Base-by-base conservation (phyloP, 2,113 vertebrate species). In the Spheniscus mendiculus region DNA sequence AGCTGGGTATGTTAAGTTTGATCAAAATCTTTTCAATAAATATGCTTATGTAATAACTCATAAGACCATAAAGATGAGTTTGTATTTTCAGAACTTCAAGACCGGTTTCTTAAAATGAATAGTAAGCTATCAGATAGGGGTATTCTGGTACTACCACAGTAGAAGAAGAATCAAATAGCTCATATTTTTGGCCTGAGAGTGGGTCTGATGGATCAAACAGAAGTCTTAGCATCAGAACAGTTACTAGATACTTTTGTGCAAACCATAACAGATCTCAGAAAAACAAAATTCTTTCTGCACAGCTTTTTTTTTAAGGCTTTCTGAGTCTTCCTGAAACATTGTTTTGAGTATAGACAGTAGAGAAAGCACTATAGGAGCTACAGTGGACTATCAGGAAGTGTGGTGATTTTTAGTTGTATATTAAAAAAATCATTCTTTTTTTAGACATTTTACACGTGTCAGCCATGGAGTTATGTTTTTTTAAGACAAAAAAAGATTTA, bases 1-100 rank as follows among this genome's bases (percentile, higher is more conserved):
- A 78, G 13, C 11, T 34, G 22, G 8, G 38, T 79, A 16, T 78
- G 29, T 16, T 52, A 69, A 83, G 4, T 65, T 87, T 65, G 22
- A 84, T 84, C 34, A 34, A 25, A 89, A 90, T 66, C 5, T 69
- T 81, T 93, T 63, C 45, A 70, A n/a, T 70, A 81, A 81, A 40
- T 47, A 56, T 0, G 0, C 17, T 65, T 72, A 11, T 1, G 0
- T 72, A 72, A 80, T 81, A 73, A 34, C 18, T 52, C 42, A 5
- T 42, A 61, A 69, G 20, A 22, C 25, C 21, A 3, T 76, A 76
- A 67, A 67, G 5, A 63, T 55, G 8, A 89, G 17, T 8, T 86
- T 30, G 10, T 65, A 27, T 66, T 91, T 89, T 89, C 47, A 40
- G 44, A 84, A 42, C 17, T 72, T 63, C 44, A 22, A 77, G 72